phyloP scores from a whole-genome alignment of 2,113 vertebrate species.

The Mystacornis crossleyi region DNA sequence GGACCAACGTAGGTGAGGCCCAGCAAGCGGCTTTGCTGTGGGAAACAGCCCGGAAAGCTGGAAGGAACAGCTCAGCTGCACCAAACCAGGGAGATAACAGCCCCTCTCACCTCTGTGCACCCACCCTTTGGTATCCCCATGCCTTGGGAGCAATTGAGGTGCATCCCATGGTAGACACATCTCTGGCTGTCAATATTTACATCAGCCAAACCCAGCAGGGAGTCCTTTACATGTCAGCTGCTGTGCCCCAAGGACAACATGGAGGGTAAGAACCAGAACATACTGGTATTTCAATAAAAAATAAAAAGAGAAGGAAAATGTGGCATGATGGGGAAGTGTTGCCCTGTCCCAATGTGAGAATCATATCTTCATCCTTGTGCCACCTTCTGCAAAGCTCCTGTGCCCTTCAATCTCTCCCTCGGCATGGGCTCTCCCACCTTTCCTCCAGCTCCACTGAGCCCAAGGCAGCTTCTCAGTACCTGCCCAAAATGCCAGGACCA shows the following conservation, averaged over 20 bases:
- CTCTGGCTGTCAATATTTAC: not conserved
- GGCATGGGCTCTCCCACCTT: not conserved
- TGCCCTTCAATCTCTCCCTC: no score
- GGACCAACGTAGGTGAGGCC: accelerated
- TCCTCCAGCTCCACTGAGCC: not conserved
- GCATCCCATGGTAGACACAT: no score
- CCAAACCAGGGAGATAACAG: not conserved
- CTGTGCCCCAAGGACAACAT: not conserved
- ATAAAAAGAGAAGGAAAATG: not conserved
- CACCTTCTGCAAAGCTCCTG: not conserved
- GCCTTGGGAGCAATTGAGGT: not conserved
- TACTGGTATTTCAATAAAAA: not conserved
- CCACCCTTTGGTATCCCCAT: accelerated
- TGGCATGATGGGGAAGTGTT: not conserved
- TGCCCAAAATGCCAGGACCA: not conserved
- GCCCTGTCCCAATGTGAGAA: not conserved
- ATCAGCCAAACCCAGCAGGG: not conserved
- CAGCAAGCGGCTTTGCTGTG: not conserved
- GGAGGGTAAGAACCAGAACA: not conserved
- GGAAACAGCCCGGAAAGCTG: not conserved
- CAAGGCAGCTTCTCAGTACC: not conserved
- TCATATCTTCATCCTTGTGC: accelerated
- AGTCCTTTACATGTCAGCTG: not conserved
- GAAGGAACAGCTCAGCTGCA: not conserved
- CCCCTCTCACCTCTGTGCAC: not conserved